Base-by-base conservation (phyloP, 2,113 vertebrate genomes). In the Psilopogon haemacephalus region DNA sequence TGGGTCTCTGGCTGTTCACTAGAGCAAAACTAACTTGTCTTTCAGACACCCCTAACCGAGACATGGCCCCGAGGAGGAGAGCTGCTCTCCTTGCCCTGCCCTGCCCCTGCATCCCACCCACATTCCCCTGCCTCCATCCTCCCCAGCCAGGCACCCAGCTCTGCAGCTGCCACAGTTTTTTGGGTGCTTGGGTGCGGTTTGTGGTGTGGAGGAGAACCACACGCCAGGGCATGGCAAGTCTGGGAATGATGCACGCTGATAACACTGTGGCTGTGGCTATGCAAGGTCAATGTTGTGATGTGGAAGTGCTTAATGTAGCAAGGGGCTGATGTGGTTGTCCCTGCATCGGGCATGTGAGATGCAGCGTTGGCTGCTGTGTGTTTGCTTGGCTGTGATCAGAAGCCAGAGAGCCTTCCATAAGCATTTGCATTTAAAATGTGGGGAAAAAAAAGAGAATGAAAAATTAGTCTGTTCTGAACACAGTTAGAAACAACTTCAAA, bases 351-450 rank as follows among this genome's bases (percentile, higher is more conserved):
- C 2, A 2, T 23, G 10, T 0, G 9, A 67, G 78, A 65, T 0
- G 1, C 10, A 52, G 42, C 0, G 0, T 50, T 44, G 38, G 48
- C 24, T 4, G 1, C 46, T 2, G 5, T 23, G 23, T 0, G 0
- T 23, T 35, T 62, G 46, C 69, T 13, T 32, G 70, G 33, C 69
- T 74, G 33, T 4, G 8, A 35, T 52, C 54, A 38, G 83, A 46
- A 46, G 76, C 60, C 17, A 28, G 9, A 60, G 32, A 69, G 68
- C 44, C 69, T 42, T 35, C 69, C 3, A 0, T 46, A 11, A 1
- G 4, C 2, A 0, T 46, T 72, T 56, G 26, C 38, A 75, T 90
- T 69, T 84, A n/a, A 91, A 88, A 77, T 55, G 69, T 27, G n/a
- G 67, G 76, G 68, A 56, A 60, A 37, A 86, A 20, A 55, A 37